phyloP scores from a whole-genome alignment of 2,113 vertebrate genomes.

The Ammodytes dubius region DNA sequence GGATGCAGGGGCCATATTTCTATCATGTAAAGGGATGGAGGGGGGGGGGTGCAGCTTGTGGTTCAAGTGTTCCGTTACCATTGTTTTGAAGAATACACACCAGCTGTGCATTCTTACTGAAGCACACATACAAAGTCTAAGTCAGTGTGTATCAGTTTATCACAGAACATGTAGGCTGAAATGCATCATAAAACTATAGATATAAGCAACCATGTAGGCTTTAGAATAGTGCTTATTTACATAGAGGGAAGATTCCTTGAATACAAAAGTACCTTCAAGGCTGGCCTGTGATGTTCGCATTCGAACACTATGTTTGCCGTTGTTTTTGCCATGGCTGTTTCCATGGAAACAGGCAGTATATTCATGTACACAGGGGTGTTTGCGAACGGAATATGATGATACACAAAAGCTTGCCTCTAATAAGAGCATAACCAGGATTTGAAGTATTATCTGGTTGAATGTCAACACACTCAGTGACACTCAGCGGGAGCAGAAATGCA shows the following conservation, averaged over 20 bases:
- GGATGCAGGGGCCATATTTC: slow-evolving; percentile 56
- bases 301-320: neutral
- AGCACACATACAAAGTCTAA: neutral
- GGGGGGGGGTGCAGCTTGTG: slow-evolving; percentile 36
- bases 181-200: neutral
- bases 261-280: neutral
- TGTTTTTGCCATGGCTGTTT: slow-evolving; percentile 14
- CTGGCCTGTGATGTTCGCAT: neutral
- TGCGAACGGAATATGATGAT: slow-evolving; percentile 1
- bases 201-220: neutral
- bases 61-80: slow-evolving; percentile 10
- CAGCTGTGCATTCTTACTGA: neutral
- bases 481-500: slow-evolving; percentile 6
- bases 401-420: slow-evolving; percentile 6
- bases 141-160: neutral
- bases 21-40: slow-evolving; percentile 58
- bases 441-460: slow-evolving; percentile 23
- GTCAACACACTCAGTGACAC: slow-evolving; percentile 3
- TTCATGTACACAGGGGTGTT: slow-evolving; percentile 17
- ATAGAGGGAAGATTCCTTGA: neutral
- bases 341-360: slow-evolving; percentile 1
- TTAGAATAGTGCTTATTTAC: neutral
- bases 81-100: slow-evolving; percentile 12
- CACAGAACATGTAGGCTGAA: neutral
- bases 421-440: slow-evolving; percentile 10